These are phyloP conservation scores for Bombus fervidus DNA, from an alignment of 1,140 invertebrate genomes.

Conservation along the genomic window DNA sequence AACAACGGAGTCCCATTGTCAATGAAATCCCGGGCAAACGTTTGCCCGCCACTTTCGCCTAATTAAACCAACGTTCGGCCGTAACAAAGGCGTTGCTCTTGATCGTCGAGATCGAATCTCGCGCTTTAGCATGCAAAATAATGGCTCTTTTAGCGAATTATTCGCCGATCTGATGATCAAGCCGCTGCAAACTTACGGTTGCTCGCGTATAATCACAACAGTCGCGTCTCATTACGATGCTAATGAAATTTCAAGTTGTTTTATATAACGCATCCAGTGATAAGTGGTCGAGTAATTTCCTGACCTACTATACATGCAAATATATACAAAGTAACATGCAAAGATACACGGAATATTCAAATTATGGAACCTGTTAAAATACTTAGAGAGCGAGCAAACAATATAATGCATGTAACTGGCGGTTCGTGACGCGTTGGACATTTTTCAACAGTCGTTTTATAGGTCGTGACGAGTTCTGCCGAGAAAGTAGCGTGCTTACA, in stretches of 20 bases:
- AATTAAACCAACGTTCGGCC: constrained; percentile 16
- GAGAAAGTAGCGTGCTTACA: not conserved
- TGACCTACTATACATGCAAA: not conserved
- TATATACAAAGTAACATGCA: not conserved
- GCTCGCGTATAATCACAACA: not conserved
- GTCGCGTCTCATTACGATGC: not conserved
- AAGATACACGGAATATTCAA: not conserved
- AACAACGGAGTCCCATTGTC: constrained; percentile 12
- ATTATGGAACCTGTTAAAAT: not conserved
- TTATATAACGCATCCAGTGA: not conserved
- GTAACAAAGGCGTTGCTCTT: not conserved
- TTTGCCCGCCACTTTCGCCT: not conserved
- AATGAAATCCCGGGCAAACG: constrained; percentile 17
- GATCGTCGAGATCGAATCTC: not conserved
- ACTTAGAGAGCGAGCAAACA: not conserved
- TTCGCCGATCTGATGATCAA: not conserved
- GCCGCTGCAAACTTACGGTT: no score
- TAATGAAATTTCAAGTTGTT: not conserved
- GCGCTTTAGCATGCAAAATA: not conserved
- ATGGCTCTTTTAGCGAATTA: not conserved
- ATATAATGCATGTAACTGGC: not conserved
- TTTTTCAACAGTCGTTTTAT: constrained; percentile 42
- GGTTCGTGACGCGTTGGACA: constrained; percentile 28
- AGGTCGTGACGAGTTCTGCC: not conserved
- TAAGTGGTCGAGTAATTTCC: not conserved